Evolutionary conservation across 2,113 vertebrate genomes (phyloP).

Genomic region (Passer domesticus): DNA sequence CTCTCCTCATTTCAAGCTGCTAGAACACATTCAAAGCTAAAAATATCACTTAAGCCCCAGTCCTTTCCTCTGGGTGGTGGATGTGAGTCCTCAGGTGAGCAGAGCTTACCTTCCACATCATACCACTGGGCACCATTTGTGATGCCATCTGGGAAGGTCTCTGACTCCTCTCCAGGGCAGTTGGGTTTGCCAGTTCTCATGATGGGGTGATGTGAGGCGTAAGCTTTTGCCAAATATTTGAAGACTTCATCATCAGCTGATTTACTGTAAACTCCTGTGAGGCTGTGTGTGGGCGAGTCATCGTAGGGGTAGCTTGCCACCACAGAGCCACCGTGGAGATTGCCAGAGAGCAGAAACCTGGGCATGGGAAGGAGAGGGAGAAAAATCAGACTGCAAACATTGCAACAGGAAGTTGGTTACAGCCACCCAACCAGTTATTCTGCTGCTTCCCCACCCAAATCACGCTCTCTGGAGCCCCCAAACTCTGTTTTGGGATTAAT

Average conservation of each 20-base stretch:
- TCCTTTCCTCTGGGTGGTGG: background rate
- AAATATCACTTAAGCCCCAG: background rate
- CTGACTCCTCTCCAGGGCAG: constrained; percentile 74
- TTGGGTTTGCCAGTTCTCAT: constrained; percentile 91
- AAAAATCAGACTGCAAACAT: background rate
- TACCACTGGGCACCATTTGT: constrained; percentile 96
- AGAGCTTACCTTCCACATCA: constrained; percentile 86
- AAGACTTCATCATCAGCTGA: constrained; percentile 90
- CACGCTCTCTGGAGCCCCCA: background rate
- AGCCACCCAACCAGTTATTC: background rate
- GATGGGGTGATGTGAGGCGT: constrained; percentile 86
- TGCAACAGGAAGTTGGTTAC: background rate
- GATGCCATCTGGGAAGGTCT: constrained; percentile 90
- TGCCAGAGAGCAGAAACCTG: constrained; percentile 95
- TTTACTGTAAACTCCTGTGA: constrained; percentile 83
- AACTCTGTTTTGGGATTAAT: background rate
- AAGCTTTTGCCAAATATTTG: constrained; percentile 85
- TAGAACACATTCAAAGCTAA: background rate
- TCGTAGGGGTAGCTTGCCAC: constrained; percentile 98
- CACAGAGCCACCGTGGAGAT: constrained; percentile 93
- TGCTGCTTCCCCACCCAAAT: background rate
- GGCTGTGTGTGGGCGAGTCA: constrained; percentile 81
- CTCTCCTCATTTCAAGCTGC: background rate
- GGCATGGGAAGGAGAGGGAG: background rate
- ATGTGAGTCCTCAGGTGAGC: background rate